Conservation (phyloP, 2,888 invertebrate species). For the Beris chalybata region DNA sequence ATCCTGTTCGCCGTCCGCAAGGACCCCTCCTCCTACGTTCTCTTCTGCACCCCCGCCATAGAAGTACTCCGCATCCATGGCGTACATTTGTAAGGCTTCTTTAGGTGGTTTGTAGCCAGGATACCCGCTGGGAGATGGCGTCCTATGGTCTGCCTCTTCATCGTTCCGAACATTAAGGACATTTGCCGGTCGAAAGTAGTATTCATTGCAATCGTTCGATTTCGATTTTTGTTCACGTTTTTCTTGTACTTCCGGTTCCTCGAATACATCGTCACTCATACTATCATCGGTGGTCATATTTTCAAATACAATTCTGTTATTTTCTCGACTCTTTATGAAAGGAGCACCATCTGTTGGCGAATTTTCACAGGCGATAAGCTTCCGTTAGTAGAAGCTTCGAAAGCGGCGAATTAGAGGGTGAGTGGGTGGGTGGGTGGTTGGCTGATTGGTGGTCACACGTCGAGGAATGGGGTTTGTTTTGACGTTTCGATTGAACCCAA, state of each 20-base stretch:
- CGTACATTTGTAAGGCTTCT: conserved; percentile 64
- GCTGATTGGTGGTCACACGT: conserved; percentile 3
- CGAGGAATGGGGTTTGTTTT: conserved; percentile 34
- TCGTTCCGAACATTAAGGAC: conserved; percentile 43
- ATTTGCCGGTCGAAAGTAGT: conserved; percentile 38
- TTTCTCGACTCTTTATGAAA: not conserved
- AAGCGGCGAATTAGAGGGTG: not conserved
- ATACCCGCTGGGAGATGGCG: conserved; percentile 79
- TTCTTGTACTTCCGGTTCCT: conserved; percentile 60
- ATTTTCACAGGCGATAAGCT: not conserved
- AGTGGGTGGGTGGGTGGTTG: conserved; percentile 12
- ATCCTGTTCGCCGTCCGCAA: conserved; percentile 25
- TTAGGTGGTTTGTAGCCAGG: conserved; percentile 76
- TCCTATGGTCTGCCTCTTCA: conserved; percentile 38
- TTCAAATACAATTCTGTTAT: not conserved
- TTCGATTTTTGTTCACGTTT: conserved; percentile 32
- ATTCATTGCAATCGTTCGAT: conserved; percentile 24
- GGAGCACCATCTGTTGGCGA: conserved; percentile 28
- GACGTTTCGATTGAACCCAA: conserved; percentile 31
- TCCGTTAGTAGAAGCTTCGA: not conserved
- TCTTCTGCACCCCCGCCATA: conserved; percentile 43
- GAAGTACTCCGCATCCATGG: conserved; percentile 45
- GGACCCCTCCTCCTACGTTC: conserved; percentile 23
- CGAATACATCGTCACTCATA: conserved; percentile 84
- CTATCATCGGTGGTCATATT: conserved; percentile 70